Evolutionary conservation across 2,797 vertebrate genomes (phyloP).

Genomic region (Prionace glauca): DNA sequence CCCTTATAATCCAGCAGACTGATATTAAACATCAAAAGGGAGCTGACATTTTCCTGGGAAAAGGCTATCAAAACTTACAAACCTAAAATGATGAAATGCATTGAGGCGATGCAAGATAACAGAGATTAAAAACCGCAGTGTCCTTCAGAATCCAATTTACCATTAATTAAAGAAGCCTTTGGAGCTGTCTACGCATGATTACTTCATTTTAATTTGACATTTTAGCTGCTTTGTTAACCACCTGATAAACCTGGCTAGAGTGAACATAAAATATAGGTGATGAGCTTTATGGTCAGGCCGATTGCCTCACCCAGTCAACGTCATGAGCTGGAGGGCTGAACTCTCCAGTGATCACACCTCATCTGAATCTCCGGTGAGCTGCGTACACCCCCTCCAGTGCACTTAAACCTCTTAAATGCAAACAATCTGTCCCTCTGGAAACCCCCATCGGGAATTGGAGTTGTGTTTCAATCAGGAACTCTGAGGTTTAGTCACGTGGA

Average conservation of each 20-base stretch:
- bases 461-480: background rate
- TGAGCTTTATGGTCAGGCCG: background rate
- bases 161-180: conserved; percentile 5
- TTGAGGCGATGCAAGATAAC: background rate
- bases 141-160: conserved; percentile 11
- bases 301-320: background rate
- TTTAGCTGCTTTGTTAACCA: background rate
- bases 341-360: too few relatives aligned
- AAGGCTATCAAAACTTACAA: background rate
- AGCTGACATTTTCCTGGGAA: conserved; percentile 1
- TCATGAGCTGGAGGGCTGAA: background rate
- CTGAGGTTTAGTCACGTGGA: background rate
- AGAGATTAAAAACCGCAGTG: background rate
- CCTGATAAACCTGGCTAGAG: background rate
- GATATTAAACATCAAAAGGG: background rate
- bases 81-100: background rate
- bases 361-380: background rate
- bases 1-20: background rate
- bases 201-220: conserved; percentile 17
- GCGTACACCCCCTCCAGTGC: background rate
- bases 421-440: background rate
- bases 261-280: background rate
- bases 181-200: background rate
- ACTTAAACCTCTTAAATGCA: background rate
- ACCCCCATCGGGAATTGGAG: background rate